These are phyloP conservation scores for Alethe diademata DNA, from an alignment of 2,113 vertebrate species.

Conservation along the genomic window DNA sequence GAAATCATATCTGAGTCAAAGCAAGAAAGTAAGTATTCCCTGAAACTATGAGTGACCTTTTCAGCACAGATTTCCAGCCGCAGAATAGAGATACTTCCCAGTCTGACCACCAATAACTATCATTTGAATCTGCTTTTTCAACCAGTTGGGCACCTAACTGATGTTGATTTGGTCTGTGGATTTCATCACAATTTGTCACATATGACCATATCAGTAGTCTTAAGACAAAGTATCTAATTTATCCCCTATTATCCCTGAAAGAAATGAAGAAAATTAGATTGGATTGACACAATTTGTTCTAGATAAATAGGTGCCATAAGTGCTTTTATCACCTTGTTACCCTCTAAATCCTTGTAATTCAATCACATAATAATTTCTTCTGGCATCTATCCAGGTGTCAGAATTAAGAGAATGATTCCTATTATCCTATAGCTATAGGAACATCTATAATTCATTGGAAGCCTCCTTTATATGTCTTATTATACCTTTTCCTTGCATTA, in stretches of 20 bases:
- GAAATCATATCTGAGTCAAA: not conserved
- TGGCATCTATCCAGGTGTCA: not conserved
- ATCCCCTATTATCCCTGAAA: not conserved
- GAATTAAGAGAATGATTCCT: not conserved
- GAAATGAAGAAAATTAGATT: not conserved
- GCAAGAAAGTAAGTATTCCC: not conserved
- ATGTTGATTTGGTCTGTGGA: not conserved
- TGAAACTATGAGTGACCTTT: not conserved
- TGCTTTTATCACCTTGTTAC: conserved; percentile 25
- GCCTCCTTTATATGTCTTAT: not conserved
- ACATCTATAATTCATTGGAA: not conserved
- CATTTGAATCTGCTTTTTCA: not conserved
- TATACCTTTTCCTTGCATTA: not conserved
- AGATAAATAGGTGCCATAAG: not conserved
- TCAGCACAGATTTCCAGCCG: not conserved
- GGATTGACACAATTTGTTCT: not conserved
- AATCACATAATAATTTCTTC: not conserved
- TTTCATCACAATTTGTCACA: not conserved
- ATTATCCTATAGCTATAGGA: not conserved
- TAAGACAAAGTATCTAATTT: not conserved
- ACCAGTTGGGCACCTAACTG: not conserved
- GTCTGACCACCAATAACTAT: not conserved
- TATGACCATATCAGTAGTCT: not conserved
- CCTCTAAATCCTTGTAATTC: conserved; percentile 9
- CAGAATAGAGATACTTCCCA: not conserved